Conservation (phyloP, 2,113 vertebrate species). For the Plecotus auritus region DNA sequence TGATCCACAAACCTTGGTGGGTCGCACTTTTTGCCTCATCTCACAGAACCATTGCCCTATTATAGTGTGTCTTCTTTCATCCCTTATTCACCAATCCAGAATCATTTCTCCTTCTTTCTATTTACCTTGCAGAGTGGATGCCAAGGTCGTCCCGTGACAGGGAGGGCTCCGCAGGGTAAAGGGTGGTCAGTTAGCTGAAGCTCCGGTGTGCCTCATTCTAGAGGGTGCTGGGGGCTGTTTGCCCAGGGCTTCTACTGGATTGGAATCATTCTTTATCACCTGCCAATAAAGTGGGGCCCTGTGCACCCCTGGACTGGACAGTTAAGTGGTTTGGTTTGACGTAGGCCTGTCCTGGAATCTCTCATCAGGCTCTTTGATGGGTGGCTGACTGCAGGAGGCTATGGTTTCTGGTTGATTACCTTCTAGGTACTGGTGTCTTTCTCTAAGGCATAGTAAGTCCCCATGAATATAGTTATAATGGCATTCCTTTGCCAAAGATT, state of each 20-base stretch:
- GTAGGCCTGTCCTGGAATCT: not conserved
- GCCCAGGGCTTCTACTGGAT: not conserved
- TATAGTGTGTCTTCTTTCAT: not conserved
- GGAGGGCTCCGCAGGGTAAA: not conserved
- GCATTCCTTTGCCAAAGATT: not conserved
- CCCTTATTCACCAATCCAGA: not conserved
- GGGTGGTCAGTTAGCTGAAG: not conserved
- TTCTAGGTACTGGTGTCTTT: not conserved
- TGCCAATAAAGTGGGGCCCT: not conserved
- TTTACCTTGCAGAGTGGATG: not conserved
- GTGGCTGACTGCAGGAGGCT: not conserved
- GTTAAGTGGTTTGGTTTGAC: not conserved
- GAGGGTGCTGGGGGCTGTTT: not conserved
- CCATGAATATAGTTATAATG: not conserved
- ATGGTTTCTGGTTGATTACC: not conserved
- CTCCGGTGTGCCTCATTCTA: not conserved
- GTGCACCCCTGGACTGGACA: no score
- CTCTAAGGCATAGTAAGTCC: not conserved
- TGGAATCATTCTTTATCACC: not conserved
- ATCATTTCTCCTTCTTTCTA: not conserved
- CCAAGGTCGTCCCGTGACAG: conserved; percentile 12
- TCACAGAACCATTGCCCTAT: not conserved
- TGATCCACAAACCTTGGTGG: not conserved
- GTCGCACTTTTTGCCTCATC: not conserved
- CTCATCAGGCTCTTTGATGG: not conserved